Evolutionary conservation across 2,797 vertebrate genomes (phyloP), one percentile per base, ranked within the genome.

Genomic region (Jordanella pulchra): DNA sequence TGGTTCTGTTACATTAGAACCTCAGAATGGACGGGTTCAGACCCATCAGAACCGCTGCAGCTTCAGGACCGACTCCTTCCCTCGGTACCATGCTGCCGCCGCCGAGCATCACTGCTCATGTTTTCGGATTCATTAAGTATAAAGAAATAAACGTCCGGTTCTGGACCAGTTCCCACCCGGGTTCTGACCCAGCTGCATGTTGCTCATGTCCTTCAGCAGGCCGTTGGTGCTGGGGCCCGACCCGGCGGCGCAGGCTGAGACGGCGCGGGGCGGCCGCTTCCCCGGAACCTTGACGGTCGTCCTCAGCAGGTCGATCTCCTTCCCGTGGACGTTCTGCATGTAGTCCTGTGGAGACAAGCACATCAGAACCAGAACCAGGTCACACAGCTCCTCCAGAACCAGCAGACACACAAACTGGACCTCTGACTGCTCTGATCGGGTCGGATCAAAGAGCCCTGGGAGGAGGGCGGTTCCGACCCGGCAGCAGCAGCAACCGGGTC

Each of bases 291-390:
- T 99, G 76, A 99, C 98, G 1, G 97, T 99, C 84, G 98, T 99
- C 81, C 97, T 91, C 80, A 99, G 95, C 69, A 99, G 94, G 86
- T 99, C 97, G 0, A 99, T 96, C 91, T 99, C 97, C 54, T 99
- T 99, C 1, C 97, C 98, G 0, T 99, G 97, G 32, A 99, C 95
- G 0, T 99, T 99, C 94, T 99, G 97, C 98, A 99, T 99, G 84
- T 99, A 99, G 88, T 99, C 97, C 97, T 99, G 82, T 30, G 39
- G 27, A 51, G 13, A 48, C 27, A 48, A 1, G 35, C 0, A 32
- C 12, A 21, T 25, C 25, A 14, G n/a, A 45, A 11, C 15, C 13
- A 71, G 13, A 48, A 63, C 35, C 15, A 27, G 23, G 42, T 47
- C 21, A 7, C 1, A 15, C 25, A 17, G 35, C 4, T 35, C 35